Conservation (phyloP, 2,888 invertebrate species). For the Reticulitermes lucifugus region DNA sequence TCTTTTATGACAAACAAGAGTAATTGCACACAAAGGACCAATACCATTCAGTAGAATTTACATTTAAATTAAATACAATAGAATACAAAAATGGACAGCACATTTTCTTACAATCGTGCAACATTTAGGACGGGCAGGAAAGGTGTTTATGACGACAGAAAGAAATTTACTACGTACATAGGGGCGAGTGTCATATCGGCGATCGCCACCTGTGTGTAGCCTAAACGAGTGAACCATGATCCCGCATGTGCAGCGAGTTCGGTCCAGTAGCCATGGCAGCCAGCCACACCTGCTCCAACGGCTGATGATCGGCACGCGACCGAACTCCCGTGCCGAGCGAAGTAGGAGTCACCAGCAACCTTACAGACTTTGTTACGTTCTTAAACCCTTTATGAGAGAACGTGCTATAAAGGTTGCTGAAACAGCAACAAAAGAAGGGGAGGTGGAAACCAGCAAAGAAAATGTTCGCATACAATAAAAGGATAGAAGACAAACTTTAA, state of each 20-base stretch:
- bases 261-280: slow-evolving; percentile 9
- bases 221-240: slow-evolving; percentile 7
- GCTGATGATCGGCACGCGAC: slow-evolving; percentile 1
- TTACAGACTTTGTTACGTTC: too few species aligned
- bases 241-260: slow-evolving; percentile 6
- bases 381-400: too few species aligned
- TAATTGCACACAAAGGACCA: background rate
- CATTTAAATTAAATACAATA: background rate
- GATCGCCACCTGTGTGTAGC: background rate
- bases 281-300: background rate
- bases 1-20: too few species aligned
- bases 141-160: background rate
- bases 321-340: background rate
- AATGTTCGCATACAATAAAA: too few species aligned
- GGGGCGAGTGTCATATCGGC: background rate
- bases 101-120: background rate
- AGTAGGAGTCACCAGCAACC: too few species aligned
- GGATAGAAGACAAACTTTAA: too few species aligned
- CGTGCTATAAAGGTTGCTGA: too few species aligned
- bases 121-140: background rate
- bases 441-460: too few species aligned
- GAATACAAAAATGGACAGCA: background rate
- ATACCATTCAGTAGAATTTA: background rate
- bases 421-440: too few species aligned
- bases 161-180: background rate